phyloP scores from a whole-genome alignment of 2,113 vertebrate species.

The Platysternon megacephalum region DNA sequence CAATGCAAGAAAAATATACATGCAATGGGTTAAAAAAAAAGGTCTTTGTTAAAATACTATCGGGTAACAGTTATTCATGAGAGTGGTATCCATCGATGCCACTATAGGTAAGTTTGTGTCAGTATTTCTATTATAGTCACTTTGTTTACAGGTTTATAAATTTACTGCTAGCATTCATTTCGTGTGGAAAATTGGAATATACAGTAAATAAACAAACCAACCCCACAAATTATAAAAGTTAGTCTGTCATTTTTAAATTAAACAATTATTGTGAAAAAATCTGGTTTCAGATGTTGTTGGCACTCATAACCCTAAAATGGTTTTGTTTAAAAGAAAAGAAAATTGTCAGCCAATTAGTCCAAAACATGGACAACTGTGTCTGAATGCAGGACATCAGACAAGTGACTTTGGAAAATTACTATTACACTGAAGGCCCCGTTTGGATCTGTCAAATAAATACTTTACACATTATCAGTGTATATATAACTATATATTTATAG shows the following conservation, averaged over 20 bases:
- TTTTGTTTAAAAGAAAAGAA: slow-evolving; percentile 48
- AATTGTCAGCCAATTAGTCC: slow-evolving; percentile 41
- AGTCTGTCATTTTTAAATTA: slow-evolving; percentile 16
- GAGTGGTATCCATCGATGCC: background rate
- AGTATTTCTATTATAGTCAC: slow-evolving; percentile 15
- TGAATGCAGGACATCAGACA: slow-evolving; percentile 56
- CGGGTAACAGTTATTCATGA: slow-evolving; percentile 5
- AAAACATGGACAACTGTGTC: slow-evolving; percentile 1
- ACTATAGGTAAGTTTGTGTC: background rate
- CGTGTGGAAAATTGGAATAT: background rate
- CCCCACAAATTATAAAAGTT: slow-evolving; percentile 36
- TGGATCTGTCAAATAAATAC: slow-evolving; percentile 44
- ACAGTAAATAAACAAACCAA: slow-evolving; percentile 22
- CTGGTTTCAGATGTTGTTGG: slow-evolving; percentile 5
- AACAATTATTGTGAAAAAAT: slow-evolving; percentile 24
- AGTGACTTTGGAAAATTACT: slow-evolving; percentile 40
- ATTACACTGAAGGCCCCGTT: slow-evolving; percentile 25
- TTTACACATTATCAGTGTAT: slow-evolving; percentile 30
- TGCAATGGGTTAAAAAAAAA: slow-evolving; percentile 19
- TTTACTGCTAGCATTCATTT: background rate
- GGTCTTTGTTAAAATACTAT: background rate
- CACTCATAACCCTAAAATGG: slow-evolving; percentile 27
- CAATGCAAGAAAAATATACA: slow-evolving; percentile 48
- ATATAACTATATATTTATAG: slow-evolving; percentile 52
- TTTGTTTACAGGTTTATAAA: slow-evolving; percentile 38